Conservation (phyloP, 2,888 invertebrate species). For the Callyntrura sp. region DNA sequence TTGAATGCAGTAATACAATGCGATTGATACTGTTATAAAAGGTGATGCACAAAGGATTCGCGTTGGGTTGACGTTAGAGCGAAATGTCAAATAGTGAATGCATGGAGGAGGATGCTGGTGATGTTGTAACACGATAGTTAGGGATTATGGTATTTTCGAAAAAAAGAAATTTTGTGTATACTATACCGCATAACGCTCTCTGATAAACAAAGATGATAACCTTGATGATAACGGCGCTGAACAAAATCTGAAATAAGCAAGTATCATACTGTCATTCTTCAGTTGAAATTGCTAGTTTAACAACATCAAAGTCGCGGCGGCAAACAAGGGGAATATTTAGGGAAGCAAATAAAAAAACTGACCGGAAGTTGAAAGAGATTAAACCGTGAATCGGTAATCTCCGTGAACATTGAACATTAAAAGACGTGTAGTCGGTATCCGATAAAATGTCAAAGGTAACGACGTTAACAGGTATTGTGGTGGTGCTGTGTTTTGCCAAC, state of each 20-base stretch:
- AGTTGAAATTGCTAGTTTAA: slow-evolving; percentile 50
- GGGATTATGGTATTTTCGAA: slow-evolving; percentile 31
- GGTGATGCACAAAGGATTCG: not conserved
- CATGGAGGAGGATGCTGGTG: not conserved
- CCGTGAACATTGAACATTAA: not conserved
- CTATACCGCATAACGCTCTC: not conserved
- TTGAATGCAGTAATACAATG: slow-evolving; percentile 6
- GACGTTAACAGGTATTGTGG: slow-evolving; percentile 19
- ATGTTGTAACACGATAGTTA: slow-evolving; percentile 52
- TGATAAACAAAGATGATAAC: slow-evolving; percentile 1
- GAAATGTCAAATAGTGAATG: slow-evolving; percentile 43
- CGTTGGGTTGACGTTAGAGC: not conserved
- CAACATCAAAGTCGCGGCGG: not conserved
- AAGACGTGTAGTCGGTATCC: not conserved
- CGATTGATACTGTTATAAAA: slow-evolving; percentile 44
- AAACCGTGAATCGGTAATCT: not conserved
- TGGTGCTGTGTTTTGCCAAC: slow-evolving; percentile 44
- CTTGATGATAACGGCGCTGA: slow-evolving; percentile 22
- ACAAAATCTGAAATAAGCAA: slow-evolving; percentile 68
- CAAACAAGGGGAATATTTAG: slow-evolving; percentile 9
- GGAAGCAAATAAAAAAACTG: not conserved
- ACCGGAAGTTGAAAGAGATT: slow-evolving; percentile 18
- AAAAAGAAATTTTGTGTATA: slow-evolving; percentile 56
- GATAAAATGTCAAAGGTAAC: slow-evolving; percentile 28
- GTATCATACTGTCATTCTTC: slow-evolving; percentile 52